These are phyloP conservation scores for Schrankia costaestrigalis DNA, from an alignment of 2,888 invertebrate species.

Conservation along the genomic window DNA sequence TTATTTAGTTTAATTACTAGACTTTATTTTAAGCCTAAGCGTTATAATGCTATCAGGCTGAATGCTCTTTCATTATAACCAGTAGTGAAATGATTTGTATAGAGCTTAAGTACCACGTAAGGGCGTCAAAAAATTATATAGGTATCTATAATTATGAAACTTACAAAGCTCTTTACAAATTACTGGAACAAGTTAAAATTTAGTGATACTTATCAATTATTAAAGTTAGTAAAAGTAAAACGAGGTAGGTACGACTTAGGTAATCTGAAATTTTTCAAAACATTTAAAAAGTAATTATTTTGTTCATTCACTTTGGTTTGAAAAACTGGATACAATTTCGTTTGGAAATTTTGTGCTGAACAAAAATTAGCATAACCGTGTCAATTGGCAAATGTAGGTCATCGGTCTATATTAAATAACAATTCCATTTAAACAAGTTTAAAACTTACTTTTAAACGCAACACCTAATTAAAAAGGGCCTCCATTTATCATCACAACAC, in stretches of 20 bases:
- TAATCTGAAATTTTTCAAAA: too few species aligned
- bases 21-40: too few species aligned
- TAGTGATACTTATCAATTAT: too few species aligned
- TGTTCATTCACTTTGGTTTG: too few species aligned
- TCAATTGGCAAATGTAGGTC: background rate
- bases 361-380: background rate
- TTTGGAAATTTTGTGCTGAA: too few species aligned
- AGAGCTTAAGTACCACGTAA: background rate
- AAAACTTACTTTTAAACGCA: background rate
- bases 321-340: too few species aligned
- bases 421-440: background rate
- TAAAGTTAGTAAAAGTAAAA: too few species aligned
- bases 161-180: background rate
- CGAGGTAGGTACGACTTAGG: too few species aligned
- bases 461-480: constrained; percentile 3
- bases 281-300: too few species aligned
- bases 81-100: background rate
- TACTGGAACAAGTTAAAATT: constrained; percentile 2
- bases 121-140: too few species aligned
- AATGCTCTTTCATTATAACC: background rate
- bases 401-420: background rate
- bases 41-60: too few species aligned
- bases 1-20: background rate
- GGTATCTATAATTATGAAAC: background rate
- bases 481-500: constrained; percentile 1